phyloP scores from a whole-genome alignment of 2,888 invertebrate species.

The Aleiodes alternator region DNA sequence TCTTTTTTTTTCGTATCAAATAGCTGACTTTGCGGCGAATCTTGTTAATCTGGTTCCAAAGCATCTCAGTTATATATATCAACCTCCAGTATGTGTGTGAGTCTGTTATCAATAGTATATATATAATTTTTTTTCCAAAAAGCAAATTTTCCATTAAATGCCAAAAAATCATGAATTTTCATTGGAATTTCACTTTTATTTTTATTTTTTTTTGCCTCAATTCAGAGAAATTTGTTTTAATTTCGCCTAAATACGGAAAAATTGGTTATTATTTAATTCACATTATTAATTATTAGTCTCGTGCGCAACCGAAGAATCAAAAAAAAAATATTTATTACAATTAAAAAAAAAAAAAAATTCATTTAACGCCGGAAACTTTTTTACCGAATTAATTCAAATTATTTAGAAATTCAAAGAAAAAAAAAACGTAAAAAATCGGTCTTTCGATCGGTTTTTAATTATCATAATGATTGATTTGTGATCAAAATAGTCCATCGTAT shows the following conservation, averaged over 20 bases:
- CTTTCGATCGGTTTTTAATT: slow-evolving; percentile 56
- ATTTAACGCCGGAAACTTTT: slow-evolving; percentile 70
- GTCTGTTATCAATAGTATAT: slow-evolving; percentile 59
- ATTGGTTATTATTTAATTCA: slow-evolving; percentile 21
- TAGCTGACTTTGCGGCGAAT: slow-evolving; percentile 44
- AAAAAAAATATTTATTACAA: slow-evolving; percentile 53
- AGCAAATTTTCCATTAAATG: slow-evolving; percentile 51
- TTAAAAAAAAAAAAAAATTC: slow-evolving; percentile 64
- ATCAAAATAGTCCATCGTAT: not conserved
- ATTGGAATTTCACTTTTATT: slow-evolving; percentile 36
- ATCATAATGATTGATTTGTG: slow-evolving; percentile 65
- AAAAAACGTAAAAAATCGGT: slow-evolving; percentile 41
- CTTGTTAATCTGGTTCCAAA: slow-evolving; percentile 47
- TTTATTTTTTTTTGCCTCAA: slow-evolving; percentile 50
- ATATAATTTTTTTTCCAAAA: slow-evolving; percentile 46
- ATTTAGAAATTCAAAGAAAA: too few species aligned
- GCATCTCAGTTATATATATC: slow-evolving; percentile 51
- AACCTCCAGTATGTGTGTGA: slow-evolving; percentile 54
- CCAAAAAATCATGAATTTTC: slow-evolving; percentile 67
- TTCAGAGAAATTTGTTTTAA: slow-evolving; percentile 25
- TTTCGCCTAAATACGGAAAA: slow-evolving; percentile 22
- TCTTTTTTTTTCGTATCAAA: slow-evolving; percentile 48
- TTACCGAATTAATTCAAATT: too few species aligned
- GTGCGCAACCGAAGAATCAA: slow-evolving; percentile 70
- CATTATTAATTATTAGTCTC: slow-evolving; percentile 62